Evolutionary conservation across 2,888 invertebrate species (phyloP).

Genomic region (Cistogaster globosa): DNA sequence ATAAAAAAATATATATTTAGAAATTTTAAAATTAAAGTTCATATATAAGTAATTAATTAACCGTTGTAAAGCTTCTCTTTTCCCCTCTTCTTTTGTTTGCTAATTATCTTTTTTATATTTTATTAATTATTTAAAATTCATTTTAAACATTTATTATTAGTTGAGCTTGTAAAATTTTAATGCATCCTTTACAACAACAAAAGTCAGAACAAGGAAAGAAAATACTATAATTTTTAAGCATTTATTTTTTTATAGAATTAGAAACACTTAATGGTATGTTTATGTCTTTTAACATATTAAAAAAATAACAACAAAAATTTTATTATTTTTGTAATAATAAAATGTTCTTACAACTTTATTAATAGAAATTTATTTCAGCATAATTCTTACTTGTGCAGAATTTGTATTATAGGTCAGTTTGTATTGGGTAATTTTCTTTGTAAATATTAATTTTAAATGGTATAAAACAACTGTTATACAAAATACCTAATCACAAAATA

Average conservation of each 20-base stretch:
- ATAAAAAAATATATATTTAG: conserved; percentile 2
- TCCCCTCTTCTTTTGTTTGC: conserved; percentile 20
- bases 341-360: conserved; percentile 32
- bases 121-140: conserved; percentile 8
- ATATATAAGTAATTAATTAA: conserved; percentile 30
- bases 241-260: conserved; percentile 61
- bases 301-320: background rate
- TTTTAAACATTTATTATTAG: conserved; percentile 16
- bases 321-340: conserved; percentile 26
- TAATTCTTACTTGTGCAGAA: background rate
- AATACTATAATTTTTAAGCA: conserved; percentile 68
- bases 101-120: conserved; percentile 35
- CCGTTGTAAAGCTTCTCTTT: conserved; percentile 45
- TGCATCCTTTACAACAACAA: conserved; percentile 42
- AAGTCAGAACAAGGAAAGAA: conserved; percentile 53
- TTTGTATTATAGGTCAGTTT: conserved; percentile 32
- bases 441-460: conserved; percentile 67
- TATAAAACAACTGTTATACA: conserved; percentile 29
- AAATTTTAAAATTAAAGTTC: conserved; percentile 30
- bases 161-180: conserved; percentile 62
- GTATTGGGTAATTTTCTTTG: conserved; percentile 49
- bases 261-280: conserved; percentile 48
- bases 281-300: conserved; percentile 47
- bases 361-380: background rate
- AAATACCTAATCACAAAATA: conserved; percentile 47